Percentiles rank a stretch among this genome's conserved stretches.
Conservation (phyloP, 2,113 vertebrate genomes). For the Barnardius zonarius region DNA sequence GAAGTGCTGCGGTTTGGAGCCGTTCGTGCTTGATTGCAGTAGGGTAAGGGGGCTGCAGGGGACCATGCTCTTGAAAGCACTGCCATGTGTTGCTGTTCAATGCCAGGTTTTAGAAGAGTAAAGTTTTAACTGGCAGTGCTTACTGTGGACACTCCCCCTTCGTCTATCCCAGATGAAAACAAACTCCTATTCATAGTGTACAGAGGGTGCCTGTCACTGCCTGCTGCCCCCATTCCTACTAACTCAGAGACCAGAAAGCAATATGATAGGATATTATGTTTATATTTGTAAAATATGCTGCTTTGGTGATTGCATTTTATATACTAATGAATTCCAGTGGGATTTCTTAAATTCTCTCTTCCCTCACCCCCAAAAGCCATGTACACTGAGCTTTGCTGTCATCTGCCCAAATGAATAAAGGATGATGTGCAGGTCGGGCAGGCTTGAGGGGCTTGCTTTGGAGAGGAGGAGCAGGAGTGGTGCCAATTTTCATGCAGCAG, state of each 20-base stretch:
- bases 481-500: not conserved
- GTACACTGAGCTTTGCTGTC: not conserved
- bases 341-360: not conserved
- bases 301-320: not conserved
- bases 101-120: not conserved
- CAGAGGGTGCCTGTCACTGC: not conserved
- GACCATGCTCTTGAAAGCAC: not conserved
- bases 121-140: not conserved
- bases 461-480: not conserved
- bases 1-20: not conserved
- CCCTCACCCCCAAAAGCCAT: not conserved
- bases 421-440: not conserved
- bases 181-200: not conserved
- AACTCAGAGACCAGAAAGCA: not conserved
- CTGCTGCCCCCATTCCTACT: not conserved
- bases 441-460: not conserved
- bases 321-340: not conserved
- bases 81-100: not conserved
- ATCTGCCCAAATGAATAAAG: not conserved
- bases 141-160: not conserved
- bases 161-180: not conserved
- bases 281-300: not conserved
- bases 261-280: not conserved
- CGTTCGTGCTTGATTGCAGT: accelerated
- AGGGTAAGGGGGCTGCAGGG: not conserved